Base-by-base conservation (phyloP, 2,113 vertebrate species). In the Scatophagus argus region DNA sequence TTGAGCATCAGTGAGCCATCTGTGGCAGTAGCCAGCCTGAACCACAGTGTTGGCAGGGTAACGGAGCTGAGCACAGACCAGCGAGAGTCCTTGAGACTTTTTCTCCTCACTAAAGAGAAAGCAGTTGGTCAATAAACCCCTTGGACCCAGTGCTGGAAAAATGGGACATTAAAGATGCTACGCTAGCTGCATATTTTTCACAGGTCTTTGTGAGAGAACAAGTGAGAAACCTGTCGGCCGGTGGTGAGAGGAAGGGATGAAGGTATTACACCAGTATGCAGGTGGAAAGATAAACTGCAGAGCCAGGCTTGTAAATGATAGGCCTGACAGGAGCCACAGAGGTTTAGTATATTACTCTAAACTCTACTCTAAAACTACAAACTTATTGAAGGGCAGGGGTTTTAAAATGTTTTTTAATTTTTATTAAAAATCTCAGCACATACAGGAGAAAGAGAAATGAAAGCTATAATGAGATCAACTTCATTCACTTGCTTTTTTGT, bases 71-170 rank as follows among this genome's bases (percentile, higher is more conserved):
- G 27, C 68, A 67, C 13, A 55, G 44, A 47, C 19, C 54, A 34
- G 23, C 4, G 5, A 52, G 41, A 46, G 63, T 47, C 36, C 47
- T 58, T 71, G 8, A 84, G 59, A 85, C 64, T 77, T 82, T 19
- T 49, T 39, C 38, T 86, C 59, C 69, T 74, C 58, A 65, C 56
- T 38, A n/a, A 76, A 54, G 74, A 79, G 61, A 82, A 78, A 67
- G 58, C 44, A 32, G 68, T 41, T 14, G 10, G 46, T 79, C 74
- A 84, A 91, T 77, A 84, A 76, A 62, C 25, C 4, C 2, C 68
- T 43, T 5, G 17, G 14, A 74, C 41, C 43, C 70, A 69, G 67
- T 49, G 46, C 21, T 49, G 27, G 51, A 43, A 63, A 55, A 56
- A 71, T 74, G 16, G 27, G n/a, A 29, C 29, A 82, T 59, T 55